Percentiles rank a stretch among this genome's conserved stretches.
Conservation (phyloP, 2,888 invertebrate genomes). For the Drosophila multiciliata region DNA sequence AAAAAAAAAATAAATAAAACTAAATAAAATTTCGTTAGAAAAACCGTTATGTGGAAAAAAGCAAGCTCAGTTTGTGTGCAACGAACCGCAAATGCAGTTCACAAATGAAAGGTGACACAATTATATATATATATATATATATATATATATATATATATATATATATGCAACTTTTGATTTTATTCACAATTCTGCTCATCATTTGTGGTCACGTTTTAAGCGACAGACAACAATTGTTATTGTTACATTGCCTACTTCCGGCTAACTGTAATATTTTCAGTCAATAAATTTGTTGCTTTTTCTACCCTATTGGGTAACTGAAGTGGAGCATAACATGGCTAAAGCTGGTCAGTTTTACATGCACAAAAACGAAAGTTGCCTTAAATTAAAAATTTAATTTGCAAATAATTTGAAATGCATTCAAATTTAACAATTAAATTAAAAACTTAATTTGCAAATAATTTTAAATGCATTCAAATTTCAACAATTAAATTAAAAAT, state of each 20-base stretch:
- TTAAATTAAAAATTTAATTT: background rate
- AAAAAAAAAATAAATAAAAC: background rate
- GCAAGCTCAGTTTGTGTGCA: no score
- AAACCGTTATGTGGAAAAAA: background rate
- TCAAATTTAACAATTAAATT: background rate
- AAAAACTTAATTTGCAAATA: background rate
- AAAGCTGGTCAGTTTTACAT: background rate
- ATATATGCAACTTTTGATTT: constrained; percentile 25
- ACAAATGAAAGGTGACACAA: constrained; percentile 26
- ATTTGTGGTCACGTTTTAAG: background rate
- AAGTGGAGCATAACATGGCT: background rate
- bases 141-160: background rate
- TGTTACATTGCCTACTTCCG: constrained; percentile 25
- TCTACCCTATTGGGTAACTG: background rate
- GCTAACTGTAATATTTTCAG: constrained; percentile 40
- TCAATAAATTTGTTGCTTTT: constrained; percentile 39
- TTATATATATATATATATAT: background rate
- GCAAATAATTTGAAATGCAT: no score
- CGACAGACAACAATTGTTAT: background rate
- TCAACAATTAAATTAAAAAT: background rate
- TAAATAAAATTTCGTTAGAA: background rate
- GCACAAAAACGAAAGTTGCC: background rate
- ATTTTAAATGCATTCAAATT: no score
- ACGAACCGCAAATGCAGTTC: constrained; percentile 15
- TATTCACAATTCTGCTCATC: background rate